phyloP scores from a whole-genome alignment of 2,888 invertebrate species.

The Perdita meconis region DNA sequence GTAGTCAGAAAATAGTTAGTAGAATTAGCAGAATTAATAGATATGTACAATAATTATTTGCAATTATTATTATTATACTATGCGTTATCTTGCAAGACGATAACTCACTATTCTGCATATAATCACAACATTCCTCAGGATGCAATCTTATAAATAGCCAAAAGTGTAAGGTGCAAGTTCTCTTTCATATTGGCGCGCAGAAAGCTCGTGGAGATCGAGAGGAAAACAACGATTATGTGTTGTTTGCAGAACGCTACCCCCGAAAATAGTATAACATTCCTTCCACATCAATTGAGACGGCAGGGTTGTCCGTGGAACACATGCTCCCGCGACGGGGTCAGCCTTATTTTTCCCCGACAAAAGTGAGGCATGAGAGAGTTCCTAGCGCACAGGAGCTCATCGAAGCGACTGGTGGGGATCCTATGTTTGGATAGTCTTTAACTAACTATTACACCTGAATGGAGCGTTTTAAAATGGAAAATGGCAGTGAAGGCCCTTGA shows the following conservation, averaged over 20 bases:
- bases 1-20: too few relatives aligned
- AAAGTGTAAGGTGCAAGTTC: too few relatives aligned
- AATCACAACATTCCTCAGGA: background rate
- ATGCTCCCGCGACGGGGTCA: conserved; percentile 19
- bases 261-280: background rate
- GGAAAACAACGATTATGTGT: background rate
- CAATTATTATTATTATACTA: too few relatives aligned
- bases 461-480: conserved; percentile 77
- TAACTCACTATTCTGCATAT: background rate
- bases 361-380: conserved; percentile 55
- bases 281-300: conserved; percentile 31
- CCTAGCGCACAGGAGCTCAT: conserved; percentile 48
- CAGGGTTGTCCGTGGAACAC: conserved; percentile 17
- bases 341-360: conserved; percentile 36
- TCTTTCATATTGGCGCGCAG: background rate
- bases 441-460: conserved; percentile 84
- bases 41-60: too few relatives aligned
- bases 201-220: background rate
- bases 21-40: too few relatives aligned
- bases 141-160: background rate
- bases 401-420: conserved; percentile 73
- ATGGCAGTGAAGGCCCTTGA: conserved; percentile 80
- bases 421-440: conserved; percentile 81
- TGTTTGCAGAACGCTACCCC: background rate
- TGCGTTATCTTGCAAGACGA: background rate